Evolutionary conservation across 2,888 invertebrate species (phyloP), one percentile per base, ranked within the genome.

Genomic region (Heliconius aoede): DNA sequence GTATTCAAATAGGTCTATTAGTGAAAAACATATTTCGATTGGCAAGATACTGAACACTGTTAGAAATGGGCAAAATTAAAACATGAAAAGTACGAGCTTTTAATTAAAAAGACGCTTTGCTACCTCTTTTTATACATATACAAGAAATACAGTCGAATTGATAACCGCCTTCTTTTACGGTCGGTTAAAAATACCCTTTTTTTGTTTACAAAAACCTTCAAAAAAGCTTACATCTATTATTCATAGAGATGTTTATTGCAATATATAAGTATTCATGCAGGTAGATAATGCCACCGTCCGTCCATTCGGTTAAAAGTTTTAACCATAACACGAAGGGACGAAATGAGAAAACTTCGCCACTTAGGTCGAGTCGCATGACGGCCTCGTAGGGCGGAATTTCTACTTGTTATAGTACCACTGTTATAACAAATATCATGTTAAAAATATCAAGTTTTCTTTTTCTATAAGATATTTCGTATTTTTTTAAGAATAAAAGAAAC

Each of bases 321-420:
- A 67, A 67, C 76, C 73, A 74, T 76, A 76, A 76, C 67, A 60
- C 76, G 67, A 74, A 76, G 76, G 78, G 76, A 46, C 68, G 78
- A 78, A 76, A 80, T 80, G 79, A 80, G 79, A 78, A 80, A 80
- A 80, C 78, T 80, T 80, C 30, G 36, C 72, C 36, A 61, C 60
- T 72, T 61, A 61, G 36, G 36, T 11, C 60, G 72, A 60, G 77
- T 69, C 55, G 69, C 69, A 30, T 55, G 30, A 69, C 55, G 69
- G 55, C n/a, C 69, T 68, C 51, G 13, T 55, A 55, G 55, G 69
- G 55, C 55, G 51, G 28, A 26, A 65, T 36, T 65, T 69, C 55
- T 3, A 69, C 69, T 55, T 32, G 69, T 55, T 68, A 55, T n/a
- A 65, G 24, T 40, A 55, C 69, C 51, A 26, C 28, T 55, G 30